phyloP scores from a whole-genome alignment of 1,140 invertebrate genomes.

The Elysia chlorotica region DNA sequence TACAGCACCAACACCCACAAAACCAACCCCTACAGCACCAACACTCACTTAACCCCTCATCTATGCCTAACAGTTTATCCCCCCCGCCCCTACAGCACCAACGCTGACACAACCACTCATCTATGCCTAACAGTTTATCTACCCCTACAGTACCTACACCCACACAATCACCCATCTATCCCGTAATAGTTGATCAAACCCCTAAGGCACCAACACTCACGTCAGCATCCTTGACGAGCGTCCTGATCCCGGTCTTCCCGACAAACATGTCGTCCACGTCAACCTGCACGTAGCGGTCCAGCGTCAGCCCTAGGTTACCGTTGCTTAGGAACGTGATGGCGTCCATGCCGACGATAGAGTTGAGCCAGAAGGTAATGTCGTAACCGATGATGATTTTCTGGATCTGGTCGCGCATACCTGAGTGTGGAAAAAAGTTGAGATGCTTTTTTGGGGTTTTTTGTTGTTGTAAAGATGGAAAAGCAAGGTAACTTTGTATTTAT shows the following conservation, averaged over 20 bases:
- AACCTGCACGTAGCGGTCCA: slow-evolving; percentile 90
- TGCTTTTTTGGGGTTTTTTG: not conserved
- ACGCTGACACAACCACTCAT: no score
- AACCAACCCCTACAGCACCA: no score
- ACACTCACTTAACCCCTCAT: no score
- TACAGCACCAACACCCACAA: no score
- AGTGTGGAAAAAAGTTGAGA: not conserved
- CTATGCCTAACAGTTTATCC: no score
- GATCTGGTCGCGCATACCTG: slow-evolving; percentile 87
- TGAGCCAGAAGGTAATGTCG: slow-evolving; percentile 92
- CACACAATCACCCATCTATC: no score
- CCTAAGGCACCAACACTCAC: slow-evolving; percentile 59
- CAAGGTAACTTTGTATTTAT: not conserved
- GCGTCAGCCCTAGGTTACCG: slow-evolving; percentile 64
- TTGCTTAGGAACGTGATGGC: slow-evolving; percentile 78
- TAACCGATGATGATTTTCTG: slow-evolving; percentile 89
- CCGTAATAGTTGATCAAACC: no score
- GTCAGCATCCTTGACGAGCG: slow-evolving; percentile 71
- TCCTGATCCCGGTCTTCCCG: slow-evolving; percentile 78
- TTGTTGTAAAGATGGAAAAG: no score
- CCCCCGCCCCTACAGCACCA: no score
- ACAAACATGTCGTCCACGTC: slow-evolving; percentile 99
- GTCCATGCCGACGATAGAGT: slow-evolving; percentile 89
- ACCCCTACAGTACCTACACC: no score
- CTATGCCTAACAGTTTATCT: no score